These are phyloP conservation scores for Cephalotes varians DNA, from an alignment of 2,888 invertebrate genomes.

Conservation along the genomic window DNA sequence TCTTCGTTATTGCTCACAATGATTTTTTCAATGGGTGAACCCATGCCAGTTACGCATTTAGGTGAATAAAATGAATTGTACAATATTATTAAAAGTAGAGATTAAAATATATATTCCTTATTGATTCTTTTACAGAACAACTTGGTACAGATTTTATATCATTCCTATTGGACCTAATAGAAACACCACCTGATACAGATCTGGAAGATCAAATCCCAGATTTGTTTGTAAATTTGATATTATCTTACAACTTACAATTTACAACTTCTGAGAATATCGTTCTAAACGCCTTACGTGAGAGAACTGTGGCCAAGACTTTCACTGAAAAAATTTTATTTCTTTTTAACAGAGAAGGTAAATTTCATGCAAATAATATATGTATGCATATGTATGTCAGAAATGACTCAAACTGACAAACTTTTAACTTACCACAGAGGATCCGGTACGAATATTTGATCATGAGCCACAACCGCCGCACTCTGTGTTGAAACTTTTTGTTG, in stretches of 20 bases:
- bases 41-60: constrained; percentile 95
- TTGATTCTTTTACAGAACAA: constrained; percentile 89
- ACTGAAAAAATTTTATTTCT: constrained; percentile 96
- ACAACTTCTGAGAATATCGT: constrained; percentile 90
- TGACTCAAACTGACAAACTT: constrained; percentile 3
- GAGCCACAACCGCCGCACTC: constrained; percentile 93
- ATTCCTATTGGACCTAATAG: constrained; percentile 93
- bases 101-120: constrained; percentile 5
- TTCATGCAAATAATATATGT: constrained; percentile 11
- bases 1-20: constrained; percentile 94
- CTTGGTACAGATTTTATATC: constrained; percentile 93
- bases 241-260: constrained; percentile 97
- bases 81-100: constrained; percentile 2
- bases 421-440: constrained; percentile 90
- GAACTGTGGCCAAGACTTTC: constrained; percentile 93
- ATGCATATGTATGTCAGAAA: background rate
- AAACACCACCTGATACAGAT: constrained; percentile 92
- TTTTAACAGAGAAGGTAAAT: constrained; percentile 95
- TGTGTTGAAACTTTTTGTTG: constrained; percentile 94
- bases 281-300: constrained; percentile 90
- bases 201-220: constrained; percentile 95
- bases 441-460: constrained; percentile 94
- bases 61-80: constrained; percentile 87
- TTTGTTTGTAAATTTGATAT: constrained; percentile 92
- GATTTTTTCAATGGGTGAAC: constrained; percentile 96